Evolutionary conservation across 2,888 invertebrate genomes (phyloP).

Genomic region (Tortricodes alternella): DNA sequence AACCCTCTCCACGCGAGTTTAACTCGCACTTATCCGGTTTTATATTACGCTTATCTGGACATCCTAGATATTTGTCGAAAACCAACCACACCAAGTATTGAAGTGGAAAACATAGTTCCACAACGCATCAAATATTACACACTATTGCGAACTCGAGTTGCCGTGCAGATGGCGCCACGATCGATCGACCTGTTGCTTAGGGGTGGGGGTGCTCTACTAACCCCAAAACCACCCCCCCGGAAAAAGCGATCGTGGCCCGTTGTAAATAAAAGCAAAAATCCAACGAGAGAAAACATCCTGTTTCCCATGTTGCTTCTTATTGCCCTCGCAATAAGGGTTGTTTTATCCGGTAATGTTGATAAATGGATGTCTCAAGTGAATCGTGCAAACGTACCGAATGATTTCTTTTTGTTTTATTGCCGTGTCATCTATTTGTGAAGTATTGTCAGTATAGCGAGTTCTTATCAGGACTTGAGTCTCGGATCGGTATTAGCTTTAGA

Average conservation of each 20-base stretch:
- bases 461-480: constrained; percentile 7
- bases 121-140: constrained; percentile 32
- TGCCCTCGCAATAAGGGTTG: constrained; percentile 36
- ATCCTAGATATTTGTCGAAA: too few relatives aligned
- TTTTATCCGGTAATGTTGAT: constrained; percentile 23
- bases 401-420: constrained; percentile 27
- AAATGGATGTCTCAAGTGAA: constrained; percentile 20
- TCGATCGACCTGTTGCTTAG: constrained; percentile 64
- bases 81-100: too few relatives aligned
- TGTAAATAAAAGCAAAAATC: constrained; percentile 37
- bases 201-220: constrained; percentile 57
- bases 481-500: constrained; percentile 23
- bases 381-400: constrained; percentile 12
- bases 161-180: constrained; percentile 56
- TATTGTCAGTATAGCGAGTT: constrained; percentile 14
- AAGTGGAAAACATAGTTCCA: too few relatives aligned
- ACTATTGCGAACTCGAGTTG: constrained; percentile 34
- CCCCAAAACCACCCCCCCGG: constrained; percentile 43
- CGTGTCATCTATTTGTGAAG: constrained; percentile 8
- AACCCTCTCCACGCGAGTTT: too few relatives aligned
- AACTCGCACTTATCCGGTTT: too few relatives aligned
- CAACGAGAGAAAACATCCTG: constrained; percentile 18
- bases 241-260: constrained; percentile 37
- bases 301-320: constrained; percentile 42
- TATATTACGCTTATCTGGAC: too few relatives aligned